Conservation (phyloP, 2,888 invertebrate species). For the Microdon myrmicae region DNA sequence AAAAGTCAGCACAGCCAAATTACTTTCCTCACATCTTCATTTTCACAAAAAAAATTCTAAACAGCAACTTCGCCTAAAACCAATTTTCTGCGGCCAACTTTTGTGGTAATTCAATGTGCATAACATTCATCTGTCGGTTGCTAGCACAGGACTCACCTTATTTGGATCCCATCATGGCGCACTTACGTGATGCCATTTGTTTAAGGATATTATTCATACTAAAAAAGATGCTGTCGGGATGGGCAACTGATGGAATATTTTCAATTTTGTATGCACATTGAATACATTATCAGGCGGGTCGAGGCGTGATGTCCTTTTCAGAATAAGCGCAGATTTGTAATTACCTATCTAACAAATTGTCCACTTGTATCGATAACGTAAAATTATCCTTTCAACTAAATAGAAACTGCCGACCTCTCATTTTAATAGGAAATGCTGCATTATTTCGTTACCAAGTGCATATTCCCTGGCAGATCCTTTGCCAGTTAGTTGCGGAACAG, state of each 20-base stretch:
- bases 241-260: conserved; percentile 34
- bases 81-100: no score
- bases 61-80: no score
- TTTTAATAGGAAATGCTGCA: conserved; percentile 2
- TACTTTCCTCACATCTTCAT: no score
- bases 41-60: no score
- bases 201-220: conserved; percentile 47
- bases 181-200: conserved; percentile 50
- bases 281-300: conserved; percentile 34
- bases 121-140: no score
- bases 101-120: no score
- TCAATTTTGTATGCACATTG: conserved; percentile 48
- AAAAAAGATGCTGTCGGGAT: conserved; percentile 14
- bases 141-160: conserved; percentile 34
- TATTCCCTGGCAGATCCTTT: conserved; percentile 5
- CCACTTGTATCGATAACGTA: conserved; percentile 6
- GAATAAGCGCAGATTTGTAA: conserved; percentile 20
- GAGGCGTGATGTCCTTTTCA: conserved; percentile 12
- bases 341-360: conserved; percentile 19
- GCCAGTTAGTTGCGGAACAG: not conserved
- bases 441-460: conserved; percentile 12
- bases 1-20: no score
- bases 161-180: conserved; percentile 47
- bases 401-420: not conserved
- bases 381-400: conserved; percentile 4